Evolutionary conservation across 2,888 invertebrate species (phyloP).

Genomic region (Hydrotaea diabolus): DNA sequence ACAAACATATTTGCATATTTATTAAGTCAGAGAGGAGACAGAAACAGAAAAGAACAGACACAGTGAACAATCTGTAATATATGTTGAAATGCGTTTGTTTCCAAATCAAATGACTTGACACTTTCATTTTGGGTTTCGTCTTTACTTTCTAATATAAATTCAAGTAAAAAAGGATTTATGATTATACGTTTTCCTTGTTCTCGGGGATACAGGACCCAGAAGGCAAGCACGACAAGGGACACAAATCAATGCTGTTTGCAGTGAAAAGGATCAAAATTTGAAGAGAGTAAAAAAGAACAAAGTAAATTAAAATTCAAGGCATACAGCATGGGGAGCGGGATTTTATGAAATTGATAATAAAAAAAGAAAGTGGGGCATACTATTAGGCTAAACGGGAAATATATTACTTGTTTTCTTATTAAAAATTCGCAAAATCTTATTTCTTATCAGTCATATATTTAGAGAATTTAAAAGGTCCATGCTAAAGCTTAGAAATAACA

Average conservation of each 20-base stretch:
- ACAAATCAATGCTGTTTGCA: neutral
- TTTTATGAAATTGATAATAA: neutral
- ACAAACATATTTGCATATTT: conserved; percentile 56
- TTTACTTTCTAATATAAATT: conserved; percentile 2
- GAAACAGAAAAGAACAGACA: neutral
- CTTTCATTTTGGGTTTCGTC: conserved; percentile 14
- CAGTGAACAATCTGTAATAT: conserved; percentile 17
- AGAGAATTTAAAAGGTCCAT: too few relatives aligned
- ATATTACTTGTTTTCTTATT: too few relatives aligned
- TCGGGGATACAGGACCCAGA: neutral
- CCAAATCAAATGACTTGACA: conserved; percentile 58
- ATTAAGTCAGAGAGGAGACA: conserved; percentile 32
- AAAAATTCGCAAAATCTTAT: too few relatives aligned
- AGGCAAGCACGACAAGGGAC: too few relatives aligned
- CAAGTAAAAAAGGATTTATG: conserved; percentile 17
- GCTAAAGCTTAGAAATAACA: too few relatives aligned
- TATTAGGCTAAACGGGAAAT: neutral
- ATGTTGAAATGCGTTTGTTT: conserved; percentile 19
- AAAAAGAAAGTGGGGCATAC: neutral
- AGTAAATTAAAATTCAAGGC: conserved; percentile 15
- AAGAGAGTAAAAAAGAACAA: too few relatives aligned
- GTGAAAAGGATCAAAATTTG: neutral
- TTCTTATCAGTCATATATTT: too few relatives aligned
- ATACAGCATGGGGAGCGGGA: neutral
- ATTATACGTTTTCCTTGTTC: neutral